Conservation (phyloP, 1,140 invertebrate species). For the Leptinotarsa lineolata region DNA sequence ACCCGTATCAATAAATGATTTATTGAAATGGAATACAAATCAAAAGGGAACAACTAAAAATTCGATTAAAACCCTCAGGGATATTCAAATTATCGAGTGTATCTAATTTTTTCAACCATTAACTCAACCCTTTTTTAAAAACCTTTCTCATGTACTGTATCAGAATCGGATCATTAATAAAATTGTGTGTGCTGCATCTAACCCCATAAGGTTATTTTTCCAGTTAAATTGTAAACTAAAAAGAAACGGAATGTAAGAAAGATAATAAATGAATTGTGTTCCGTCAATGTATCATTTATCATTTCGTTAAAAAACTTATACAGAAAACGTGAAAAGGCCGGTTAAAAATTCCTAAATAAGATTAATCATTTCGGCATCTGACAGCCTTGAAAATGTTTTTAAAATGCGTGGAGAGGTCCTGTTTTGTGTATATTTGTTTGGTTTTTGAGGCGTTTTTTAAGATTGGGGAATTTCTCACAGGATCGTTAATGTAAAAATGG, state of each 20-base stretch:
- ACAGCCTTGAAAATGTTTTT: slow-evolving; percentile 32
- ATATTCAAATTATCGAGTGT: slow-evolving; percentile 26
- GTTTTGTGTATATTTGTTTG: slow-evolving; percentile 21
- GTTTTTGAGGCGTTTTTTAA: slow-evolving; percentile 17
- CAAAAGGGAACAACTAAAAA: slow-evolving; percentile 1
- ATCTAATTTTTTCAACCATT: slow-evolving; percentile 29
- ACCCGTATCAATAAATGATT: slow-evolving; percentile 22
- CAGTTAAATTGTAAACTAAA: slow-evolving; percentile 28
- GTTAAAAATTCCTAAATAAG: slow-evolving; percentile 26
- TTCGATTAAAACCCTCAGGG: slow-evolving; percentile 10
- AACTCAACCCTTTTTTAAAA: slow-evolving; percentile 29
- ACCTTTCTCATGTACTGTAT: slow-evolving; percentile 22
- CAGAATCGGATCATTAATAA: slow-evolving; percentile 28
- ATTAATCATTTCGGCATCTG: slow-evolving; percentile 30
- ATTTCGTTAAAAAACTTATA: slow-evolving; percentile 30
- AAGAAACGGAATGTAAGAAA: slow-evolving; percentile 27
- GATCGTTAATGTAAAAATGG: background rate
- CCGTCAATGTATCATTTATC: slow-evolving; percentile 30
- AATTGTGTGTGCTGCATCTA: slow-evolving; percentile 16
- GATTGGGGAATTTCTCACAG: background rate
- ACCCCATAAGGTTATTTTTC: slow-evolving; percentile 28
- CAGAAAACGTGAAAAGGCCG: slow-evolving; percentile 28
- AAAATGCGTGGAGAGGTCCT: slow-evolving; percentile 29
- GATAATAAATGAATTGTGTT: slow-evolving; percentile 29
- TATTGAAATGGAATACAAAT: slow-evolving; percentile 18